These are phyloP conservation scores for Podilymbus podiceps DNA, from an alignment of 2,113 vertebrate species.

Conservation along the genomic window DNA sequence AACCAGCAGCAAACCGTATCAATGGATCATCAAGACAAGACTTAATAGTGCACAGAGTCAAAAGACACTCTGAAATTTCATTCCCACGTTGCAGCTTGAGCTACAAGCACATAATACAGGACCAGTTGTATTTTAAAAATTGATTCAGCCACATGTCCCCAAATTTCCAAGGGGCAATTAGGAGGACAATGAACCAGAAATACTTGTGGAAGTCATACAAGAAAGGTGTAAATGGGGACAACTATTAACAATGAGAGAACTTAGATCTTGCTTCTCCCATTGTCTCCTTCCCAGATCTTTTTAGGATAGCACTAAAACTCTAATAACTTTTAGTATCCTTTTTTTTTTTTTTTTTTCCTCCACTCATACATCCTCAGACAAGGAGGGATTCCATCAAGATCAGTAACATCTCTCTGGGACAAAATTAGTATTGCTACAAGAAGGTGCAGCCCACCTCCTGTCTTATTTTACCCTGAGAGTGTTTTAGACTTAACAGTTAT, in stretches of 20 bases:
- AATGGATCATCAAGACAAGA: constrained; percentile 18
- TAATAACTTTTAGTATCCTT: background rate
- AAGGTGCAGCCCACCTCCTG: background rate
- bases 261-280: background rate
- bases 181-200: background rate
- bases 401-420: background rate
- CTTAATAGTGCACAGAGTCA: background rate
- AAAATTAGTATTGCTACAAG: background rate
- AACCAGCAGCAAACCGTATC: background rate
- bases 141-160: background rate
- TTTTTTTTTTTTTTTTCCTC: background rate
- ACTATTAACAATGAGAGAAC: background rate
- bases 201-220: background rate
- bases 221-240: background rate
- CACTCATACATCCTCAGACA: background rate
- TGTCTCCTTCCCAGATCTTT: background rate
- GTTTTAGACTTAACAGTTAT: background rate
- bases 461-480: background rate
- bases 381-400: background rate
- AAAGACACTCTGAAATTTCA: background rate
- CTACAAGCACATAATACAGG: background rate
- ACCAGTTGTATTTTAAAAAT: background rate
- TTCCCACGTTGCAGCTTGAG: background rate
- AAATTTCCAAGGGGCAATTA: background rate
- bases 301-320: background rate